These are phyloP conservation scores for Drosophila mayaguana DNA, from an alignment of 2,888 invertebrate species.

Conservation along the genomic window DNA sequence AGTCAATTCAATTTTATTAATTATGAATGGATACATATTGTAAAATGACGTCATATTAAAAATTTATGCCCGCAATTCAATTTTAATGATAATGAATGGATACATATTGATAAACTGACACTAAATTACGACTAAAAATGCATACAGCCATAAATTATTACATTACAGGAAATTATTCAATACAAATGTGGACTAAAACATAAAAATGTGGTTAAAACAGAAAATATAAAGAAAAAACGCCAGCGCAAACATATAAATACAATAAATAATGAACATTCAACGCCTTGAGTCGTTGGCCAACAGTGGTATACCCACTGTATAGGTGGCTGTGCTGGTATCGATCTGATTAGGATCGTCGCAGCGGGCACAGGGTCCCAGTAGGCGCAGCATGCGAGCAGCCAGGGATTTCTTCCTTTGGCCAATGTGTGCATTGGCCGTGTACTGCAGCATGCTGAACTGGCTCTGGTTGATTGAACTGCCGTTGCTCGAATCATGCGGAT, in stretches of 20 bases:
- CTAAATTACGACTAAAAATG: conserved; percentile 21
- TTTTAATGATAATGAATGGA: conserved; percentile 88
- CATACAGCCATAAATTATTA: neutral
- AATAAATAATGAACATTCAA: conserved; percentile 23
- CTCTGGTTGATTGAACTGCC: conserved; percentile 13
- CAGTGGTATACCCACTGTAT: conserved; percentile 71
- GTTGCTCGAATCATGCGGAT: conserved; percentile 14
- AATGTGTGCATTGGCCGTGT: neutral
- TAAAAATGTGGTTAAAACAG: conserved; percentile 29
- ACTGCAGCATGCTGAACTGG: conserved; percentile 3
- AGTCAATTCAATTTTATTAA: conserved; percentile 85
- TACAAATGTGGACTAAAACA: conserved; percentile 38
- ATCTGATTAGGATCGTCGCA: conserved; percentile 70
- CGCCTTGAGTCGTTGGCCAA: conserved; percentile 55
- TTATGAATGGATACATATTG: conserved; percentile 2
- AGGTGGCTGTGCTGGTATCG: conserved; percentile 63
- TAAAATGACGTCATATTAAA: neutral
- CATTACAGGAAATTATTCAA: conserved; percentile 5
- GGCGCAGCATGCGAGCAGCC: conserved; percentile 69
- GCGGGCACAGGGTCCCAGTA: conserved; percentile 78
- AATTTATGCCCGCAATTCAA: conserved; percentile 86
- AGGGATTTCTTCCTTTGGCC: conserved; percentile 55
- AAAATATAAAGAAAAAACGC: conserved; percentile 20
- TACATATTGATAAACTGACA: conserved; percentile 1
- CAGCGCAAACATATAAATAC: conserved; percentile 28